These are phyloP conservation scores for Acleris literana DNA, from an alignment of 2,888 invertebrate species.

Conservation along the genomic window DNA sequence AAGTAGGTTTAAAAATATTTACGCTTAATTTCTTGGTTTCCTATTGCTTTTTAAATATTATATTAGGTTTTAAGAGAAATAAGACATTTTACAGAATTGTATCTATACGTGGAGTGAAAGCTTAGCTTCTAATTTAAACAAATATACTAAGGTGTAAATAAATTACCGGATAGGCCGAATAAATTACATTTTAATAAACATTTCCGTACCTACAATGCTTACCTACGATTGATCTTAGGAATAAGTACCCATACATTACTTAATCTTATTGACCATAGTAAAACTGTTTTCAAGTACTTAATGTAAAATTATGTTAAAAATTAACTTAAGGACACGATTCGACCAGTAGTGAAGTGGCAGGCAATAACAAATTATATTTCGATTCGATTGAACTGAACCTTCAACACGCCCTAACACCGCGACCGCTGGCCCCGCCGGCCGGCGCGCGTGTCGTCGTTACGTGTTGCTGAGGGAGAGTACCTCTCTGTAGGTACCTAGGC, in stretches of 20 bases:
- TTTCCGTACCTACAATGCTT: neutral
- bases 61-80: constrained; percentile 29
- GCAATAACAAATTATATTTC: constrained; percentile 4
- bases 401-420: too few species aligned
- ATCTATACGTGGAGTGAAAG: constrained; percentile 37
- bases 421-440: too few species aligned
- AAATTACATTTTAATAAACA: constrained; percentile 26
- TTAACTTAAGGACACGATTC: neutral
- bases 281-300: constrained; percentile 3
- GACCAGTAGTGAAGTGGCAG: constrained; percentile 8
- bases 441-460: too few species aligned
- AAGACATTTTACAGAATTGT: constrained; percentile 36
- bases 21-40: constrained; percentile 54
- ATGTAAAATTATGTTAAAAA: neutral
- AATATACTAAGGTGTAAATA: constrained; percentile 43
- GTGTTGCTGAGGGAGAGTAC: too few species aligned
- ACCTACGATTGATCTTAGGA: constrained; percentile 5
- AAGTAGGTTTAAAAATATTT: constrained; percentile 46
- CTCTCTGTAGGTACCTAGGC: too few species aligned
- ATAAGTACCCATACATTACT: neutral
- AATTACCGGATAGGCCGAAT: constrained; percentile 43
- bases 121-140: constrained; percentile 38
- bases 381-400: neutral
- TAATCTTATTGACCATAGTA: constrained; percentile 2
- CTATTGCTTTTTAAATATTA: constrained; percentile 44